phyloP scores from a whole-genome alignment of 2,888 invertebrate genomes.

The Plagodis dolabraria region DNA sequence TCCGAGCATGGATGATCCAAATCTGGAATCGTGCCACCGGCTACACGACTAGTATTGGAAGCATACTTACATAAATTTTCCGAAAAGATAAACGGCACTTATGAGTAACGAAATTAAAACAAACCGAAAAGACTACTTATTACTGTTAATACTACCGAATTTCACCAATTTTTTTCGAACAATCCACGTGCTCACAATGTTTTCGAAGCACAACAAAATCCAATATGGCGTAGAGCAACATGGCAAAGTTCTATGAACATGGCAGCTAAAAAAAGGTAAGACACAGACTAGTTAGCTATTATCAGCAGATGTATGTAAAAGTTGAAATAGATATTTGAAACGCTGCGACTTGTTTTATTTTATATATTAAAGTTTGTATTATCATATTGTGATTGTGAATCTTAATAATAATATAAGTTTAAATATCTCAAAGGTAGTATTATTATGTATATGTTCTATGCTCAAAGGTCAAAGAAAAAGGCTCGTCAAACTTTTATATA shows the following conservation, averaged over 20 bases:
- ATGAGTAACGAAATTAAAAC: conserved; percentile 50
- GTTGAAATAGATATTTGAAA: no score
- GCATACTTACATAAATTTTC: conserved; percentile 70
- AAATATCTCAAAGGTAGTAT: no score
- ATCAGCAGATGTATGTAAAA: no score
- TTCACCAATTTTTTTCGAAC: conserved; percentile 72
- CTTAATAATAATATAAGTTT: no score
- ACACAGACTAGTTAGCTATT: no score
- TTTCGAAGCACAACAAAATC: conserved; percentile 86
- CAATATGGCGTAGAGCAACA: conserved; percentile 85
- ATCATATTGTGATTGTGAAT: no score
- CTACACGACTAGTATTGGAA: conserved; percentile 38
- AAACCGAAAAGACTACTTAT: conserved; percentile 52
- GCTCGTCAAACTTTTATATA: no score
- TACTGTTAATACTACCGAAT: conserved; percentile 74
- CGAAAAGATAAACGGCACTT: conserved; percentile 59
- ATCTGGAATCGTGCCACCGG: conserved; percentile 70
- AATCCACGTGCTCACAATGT: conserved; percentile 90
- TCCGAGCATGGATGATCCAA: conserved; percentile 56
- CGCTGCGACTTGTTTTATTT: no score
- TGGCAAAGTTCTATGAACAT: conserved; percentile 44
- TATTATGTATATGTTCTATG: no score
- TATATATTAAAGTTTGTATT: no score
- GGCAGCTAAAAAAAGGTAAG: no score
- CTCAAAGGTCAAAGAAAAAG: no score